phyloP scores from a whole-genome alignment of 2,113 vertebrate species.

The Callipepla californica region DNA sequence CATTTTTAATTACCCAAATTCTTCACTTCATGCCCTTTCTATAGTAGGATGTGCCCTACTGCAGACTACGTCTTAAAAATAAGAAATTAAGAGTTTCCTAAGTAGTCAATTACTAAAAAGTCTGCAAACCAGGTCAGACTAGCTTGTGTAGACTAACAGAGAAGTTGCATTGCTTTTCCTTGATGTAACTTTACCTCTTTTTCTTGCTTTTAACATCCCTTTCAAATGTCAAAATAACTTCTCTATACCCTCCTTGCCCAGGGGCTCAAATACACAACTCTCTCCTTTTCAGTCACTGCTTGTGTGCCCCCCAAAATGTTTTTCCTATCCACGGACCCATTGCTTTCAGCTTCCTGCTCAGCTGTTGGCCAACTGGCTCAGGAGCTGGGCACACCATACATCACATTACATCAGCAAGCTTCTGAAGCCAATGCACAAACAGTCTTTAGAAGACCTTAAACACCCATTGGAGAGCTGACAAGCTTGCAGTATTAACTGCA shows the following conservation, averaged over 20 bases:
- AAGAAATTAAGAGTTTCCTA: background rate
- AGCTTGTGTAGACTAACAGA: fast-evolving
- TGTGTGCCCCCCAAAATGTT: background rate
- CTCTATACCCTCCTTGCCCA: background rate
- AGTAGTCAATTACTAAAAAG: background rate
- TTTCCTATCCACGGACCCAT: background rate
- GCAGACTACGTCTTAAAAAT: background rate
- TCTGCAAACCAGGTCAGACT: background rate
- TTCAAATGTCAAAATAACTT: background rate
- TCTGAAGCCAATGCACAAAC: background rate
- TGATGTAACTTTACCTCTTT: background rate
- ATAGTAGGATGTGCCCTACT: background rate
- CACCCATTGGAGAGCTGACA: background rate
- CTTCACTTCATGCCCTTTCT: background rate
- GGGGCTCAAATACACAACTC: background rate
- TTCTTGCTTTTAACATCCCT: background rate
- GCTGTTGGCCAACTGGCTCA: background rate
- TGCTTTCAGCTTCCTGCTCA: background rate
- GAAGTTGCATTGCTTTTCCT: background rate
- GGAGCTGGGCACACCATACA: background rate
- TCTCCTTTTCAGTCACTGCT: background rate
- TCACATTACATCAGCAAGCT: background rate
- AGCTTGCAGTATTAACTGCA: conserved; percentile 19
- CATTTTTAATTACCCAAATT: background rate
- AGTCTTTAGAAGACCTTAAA: conserved; percentile 46